A percentile compares a stretch with the other conserved stretches of the same genome.
Evolutionary conservation across 2,797 vertebrate species (phyloP).

Genomic region (Catostomus latipinnis): DNA sequence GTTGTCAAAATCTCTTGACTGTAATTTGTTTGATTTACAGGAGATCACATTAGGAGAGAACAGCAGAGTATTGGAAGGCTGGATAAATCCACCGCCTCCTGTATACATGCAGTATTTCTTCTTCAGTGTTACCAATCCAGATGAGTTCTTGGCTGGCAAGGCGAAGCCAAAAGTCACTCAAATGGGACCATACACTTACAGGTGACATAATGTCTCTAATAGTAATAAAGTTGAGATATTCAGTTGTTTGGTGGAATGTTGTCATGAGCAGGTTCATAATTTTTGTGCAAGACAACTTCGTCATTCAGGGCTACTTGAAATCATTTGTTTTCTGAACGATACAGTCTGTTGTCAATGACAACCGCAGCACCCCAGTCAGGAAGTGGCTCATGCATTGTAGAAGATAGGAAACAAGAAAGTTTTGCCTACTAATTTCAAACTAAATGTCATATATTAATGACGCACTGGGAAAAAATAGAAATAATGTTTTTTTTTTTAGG

Average conservation of each 20-base stretch:
- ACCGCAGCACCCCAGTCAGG: neutral
- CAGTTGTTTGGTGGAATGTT: neutral
- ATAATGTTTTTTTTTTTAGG: neutral
- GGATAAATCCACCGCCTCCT: conserved; percentile 84
- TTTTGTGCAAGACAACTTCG: neutral
- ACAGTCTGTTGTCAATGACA: neutral
- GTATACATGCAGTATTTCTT: conserved; percentile 88
- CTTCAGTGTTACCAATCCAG: conserved; percentile 83
- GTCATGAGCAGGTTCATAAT: neutral
- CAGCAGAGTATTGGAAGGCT: conserved; percentile 76
- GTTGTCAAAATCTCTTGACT: neutral
- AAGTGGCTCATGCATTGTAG: conserved; percentile 25
- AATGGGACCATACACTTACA: conserved; percentile 85
- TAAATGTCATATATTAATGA: conserved; percentile 4
- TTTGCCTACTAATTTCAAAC: neutral
- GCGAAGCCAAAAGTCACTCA: conserved; percentile 76
- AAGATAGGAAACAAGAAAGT: conserved; percentile 7
- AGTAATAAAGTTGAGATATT: neutral
- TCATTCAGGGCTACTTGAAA: neutral
- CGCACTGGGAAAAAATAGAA: neutral
- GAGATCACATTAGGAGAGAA: conserved; percentile 81
- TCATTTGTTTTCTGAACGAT: conserved; percentile 12
- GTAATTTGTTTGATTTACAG: conserved; percentile 61
- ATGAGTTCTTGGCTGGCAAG: conserved; percentile 74
- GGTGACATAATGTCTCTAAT: conserved; percentile 62